Evolutionary conservation across 2,797 vertebrate genomes (phyloP).

Genomic region (Arnoldichthys spilopterus): DNA sequence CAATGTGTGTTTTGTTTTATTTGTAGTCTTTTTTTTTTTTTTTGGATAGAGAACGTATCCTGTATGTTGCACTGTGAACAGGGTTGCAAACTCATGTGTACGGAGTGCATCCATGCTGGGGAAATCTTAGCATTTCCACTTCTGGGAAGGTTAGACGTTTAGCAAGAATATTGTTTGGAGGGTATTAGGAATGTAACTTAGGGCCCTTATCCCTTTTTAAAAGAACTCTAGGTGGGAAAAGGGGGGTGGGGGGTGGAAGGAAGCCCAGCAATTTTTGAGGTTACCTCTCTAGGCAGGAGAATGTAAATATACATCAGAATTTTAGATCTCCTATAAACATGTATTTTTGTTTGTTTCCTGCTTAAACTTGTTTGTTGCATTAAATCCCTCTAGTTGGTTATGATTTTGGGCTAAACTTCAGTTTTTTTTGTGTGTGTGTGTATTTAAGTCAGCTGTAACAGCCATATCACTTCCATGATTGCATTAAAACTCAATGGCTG

Average conservation of each 20-base stretch:
- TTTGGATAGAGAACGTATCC: too few species aligned
- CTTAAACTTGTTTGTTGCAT: too few species aligned
- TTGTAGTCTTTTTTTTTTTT: too few species aligned
- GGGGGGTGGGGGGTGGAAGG: too few species aligned
- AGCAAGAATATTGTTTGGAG: background rate
- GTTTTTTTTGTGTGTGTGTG: background rate
- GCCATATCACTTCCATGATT: background rate
- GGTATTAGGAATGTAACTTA: too few species aligned
- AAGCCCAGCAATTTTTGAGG: too few species aligned
- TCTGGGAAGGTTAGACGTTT: too few species aligned
- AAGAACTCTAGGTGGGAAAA: too few species aligned
- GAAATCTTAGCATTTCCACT: background rate
- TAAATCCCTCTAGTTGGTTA: too few species aligned
- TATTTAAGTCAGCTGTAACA: background rate
- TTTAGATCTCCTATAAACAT: background rate
- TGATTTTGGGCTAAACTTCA: background rate
- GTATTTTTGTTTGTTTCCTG: background rate
- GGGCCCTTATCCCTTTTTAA: too few species aligned
- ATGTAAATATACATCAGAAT: constrained; percentile 10
- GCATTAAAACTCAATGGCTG: background rate
- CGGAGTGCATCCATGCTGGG: background rate
- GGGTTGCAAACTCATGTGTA: background rate
- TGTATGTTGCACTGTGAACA: too few species aligned
- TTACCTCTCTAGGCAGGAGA: background rate
- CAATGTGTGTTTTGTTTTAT: too few species aligned